These are phyloP conservation scores for Xiphophorus birchmanni DNA, from an alignment of 2,797 vertebrate genomes.

Conservation along the genomic window DNA sequence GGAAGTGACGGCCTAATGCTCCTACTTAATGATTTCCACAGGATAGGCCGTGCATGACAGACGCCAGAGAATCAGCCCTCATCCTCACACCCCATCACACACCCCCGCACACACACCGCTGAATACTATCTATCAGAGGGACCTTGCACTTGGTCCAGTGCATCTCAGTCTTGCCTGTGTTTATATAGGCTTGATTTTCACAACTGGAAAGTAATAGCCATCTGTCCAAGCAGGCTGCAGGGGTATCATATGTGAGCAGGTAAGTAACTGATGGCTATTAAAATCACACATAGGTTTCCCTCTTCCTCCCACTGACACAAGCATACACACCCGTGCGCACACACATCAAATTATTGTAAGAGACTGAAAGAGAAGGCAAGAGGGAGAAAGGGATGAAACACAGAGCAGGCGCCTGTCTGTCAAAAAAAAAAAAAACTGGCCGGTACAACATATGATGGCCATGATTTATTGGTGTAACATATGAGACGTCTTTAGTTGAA, in stretches of 20 bases:
- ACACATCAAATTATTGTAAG: conserved; percentile 36
- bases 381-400: conserved; percentile 56
- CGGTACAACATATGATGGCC: conserved; percentile 47
- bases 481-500: conserved; percentile 32
- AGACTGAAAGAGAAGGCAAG: conserved; percentile 37
- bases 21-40: conserved; percentile 83
- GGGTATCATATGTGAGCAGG: conserved; percentile 79
- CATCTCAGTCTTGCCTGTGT: conserved; percentile 70
- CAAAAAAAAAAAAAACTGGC: conserved; percentile 37
- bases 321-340: conserved; percentile 8
- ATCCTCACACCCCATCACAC: conserved; percentile 22
- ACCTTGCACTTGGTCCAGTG: conserved; percentile 63
- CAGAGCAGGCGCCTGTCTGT: conserved; percentile 59
- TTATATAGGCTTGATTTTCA: conserved; percentile 84
- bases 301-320: conserved; percentile 9
- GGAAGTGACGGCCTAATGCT: conserved; percentile 80
- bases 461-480: conserved; percentile 63
- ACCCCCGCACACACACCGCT: background rate
- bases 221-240: conserved; percentile 74
- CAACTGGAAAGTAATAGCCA: conserved; percentile 84
- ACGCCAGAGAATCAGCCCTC: conserved; percentile 70
- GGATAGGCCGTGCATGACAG: conserved; percentile 76
- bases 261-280: conserved; percentile 81
- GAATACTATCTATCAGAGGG: conserved; percentile 63
- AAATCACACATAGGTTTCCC: conserved; percentile 63